Conservation (phyloP, 2,113 vertebrate species). For the Oncorhynchus tshawytscha region DNA sequence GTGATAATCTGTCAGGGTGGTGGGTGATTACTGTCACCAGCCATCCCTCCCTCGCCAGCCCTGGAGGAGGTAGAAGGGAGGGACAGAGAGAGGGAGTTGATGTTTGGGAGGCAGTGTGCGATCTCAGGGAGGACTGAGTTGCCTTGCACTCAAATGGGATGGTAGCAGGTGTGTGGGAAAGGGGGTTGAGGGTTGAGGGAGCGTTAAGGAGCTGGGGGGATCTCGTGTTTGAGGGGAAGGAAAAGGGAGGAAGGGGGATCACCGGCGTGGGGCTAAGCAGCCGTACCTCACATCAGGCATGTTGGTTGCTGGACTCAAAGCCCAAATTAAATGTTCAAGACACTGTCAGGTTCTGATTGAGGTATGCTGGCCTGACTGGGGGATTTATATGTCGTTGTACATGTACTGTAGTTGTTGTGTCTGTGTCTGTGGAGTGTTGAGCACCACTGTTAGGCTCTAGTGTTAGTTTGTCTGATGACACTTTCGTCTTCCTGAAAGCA, state of each 20-base stretch:
- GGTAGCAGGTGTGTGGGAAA: constrained; percentile 8
- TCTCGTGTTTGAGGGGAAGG: constrained; percentile 33
- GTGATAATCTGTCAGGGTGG: constrained; percentile 67
- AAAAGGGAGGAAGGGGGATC: constrained; percentile 44
- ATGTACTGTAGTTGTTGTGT: not conserved
- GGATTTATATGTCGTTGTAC: constrained; percentile 65
- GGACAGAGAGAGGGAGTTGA: constrained; percentile 32
- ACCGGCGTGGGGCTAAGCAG: constrained; percentile 56
- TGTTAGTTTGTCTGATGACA: constrained; percentile 71
- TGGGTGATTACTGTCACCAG: not conserved
- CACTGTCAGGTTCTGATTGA: constrained; percentile 69
- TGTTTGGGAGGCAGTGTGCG: constrained; percentile 21
- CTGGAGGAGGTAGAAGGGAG: constrained; percentile 43
- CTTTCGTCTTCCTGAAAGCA: constrained; percentile 64
- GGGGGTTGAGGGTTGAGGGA: constrained; percentile 12
- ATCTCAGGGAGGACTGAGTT: constrained; percentile 13
- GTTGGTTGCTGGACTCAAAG: constrained; percentile 75
- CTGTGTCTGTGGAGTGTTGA: too few species aligned
- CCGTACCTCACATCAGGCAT: constrained; percentile 69
- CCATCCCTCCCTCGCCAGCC: not conserved
- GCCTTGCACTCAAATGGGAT: constrained; percentile 37
- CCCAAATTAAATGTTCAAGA: constrained; percentile 79
- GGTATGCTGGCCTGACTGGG: constrained; percentile 38
- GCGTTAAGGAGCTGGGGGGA: constrained; percentile 15
- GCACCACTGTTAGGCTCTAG: too few species aligned